These are phyloP conservation scores for Nasua narica DNA, from an alignment of 2,797 vertebrate species.

Conservation along the genomic window DNA sequence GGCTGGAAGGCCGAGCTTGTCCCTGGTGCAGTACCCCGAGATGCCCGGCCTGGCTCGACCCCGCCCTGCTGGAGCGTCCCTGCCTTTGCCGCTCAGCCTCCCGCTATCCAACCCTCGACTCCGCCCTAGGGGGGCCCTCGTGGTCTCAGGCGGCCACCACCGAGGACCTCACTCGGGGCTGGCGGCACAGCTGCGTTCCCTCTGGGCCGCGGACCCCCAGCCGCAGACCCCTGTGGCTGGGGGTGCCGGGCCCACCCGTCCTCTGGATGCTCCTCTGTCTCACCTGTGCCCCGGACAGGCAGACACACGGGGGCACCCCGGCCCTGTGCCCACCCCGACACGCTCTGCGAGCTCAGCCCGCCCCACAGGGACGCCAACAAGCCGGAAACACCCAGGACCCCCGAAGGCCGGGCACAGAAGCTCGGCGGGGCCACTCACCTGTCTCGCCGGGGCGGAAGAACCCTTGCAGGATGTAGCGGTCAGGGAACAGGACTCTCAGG, in stretches of 20 bases:
- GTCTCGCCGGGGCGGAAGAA: slow-evolving; percentile 95
- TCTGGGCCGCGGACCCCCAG: background rate
- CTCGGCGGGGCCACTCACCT: slow-evolving; percentile 80
- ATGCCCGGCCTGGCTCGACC: too few species aligned
- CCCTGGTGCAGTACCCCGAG: accelerated
- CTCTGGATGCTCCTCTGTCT: background rate
- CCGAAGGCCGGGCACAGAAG: background rate
- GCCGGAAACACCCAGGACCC: background rate
- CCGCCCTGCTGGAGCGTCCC: accelerated
- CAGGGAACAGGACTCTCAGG: slow-evolving; percentile 94
- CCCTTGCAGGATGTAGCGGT: slow-evolving; percentile 93
- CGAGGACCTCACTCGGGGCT: background rate
- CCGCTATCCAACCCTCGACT: background rate
- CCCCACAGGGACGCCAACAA: accelerated
- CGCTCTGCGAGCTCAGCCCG: background rate
- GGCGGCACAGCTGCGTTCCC: background rate
- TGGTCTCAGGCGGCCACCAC: background rate
- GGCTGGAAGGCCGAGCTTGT: too few species aligned
- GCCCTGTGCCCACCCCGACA: background rate
- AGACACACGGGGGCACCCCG: accelerated
- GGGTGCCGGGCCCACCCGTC: too few species aligned
- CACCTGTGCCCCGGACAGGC: too few species aligned
- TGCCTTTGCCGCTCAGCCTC: too few species aligned
- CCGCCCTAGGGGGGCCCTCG: background rate
- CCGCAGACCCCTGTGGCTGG: background rate